Evolutionary conservation across 2,888 invertebrate species (phyloP), one percentile per base, ranked within the genome.

Genomic region (Heliconius charithonia): DNA sequence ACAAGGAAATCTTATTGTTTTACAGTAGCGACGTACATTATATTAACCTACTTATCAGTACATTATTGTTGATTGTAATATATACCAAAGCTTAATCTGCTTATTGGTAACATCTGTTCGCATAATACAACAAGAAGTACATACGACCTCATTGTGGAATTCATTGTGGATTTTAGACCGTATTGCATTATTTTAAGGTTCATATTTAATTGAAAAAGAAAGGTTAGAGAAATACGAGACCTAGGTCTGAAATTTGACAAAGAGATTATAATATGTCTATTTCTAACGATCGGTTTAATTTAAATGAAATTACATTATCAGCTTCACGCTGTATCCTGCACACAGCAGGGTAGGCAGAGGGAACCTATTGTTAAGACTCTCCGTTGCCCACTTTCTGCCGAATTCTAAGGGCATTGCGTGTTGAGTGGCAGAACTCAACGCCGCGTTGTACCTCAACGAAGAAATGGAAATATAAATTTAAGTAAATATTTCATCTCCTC

Each of bases 71-170:
- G 13, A 59, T 59, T 59, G 12, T 59, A 10, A 59, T 59, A 16
- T 19, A 25, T 69, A 25, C 69, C 27, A 16, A 69, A 69, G 16
- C 69, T n/a, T 45, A 69, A 69, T 69, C 19, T 6, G 69, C 69
- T 69, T 69, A 69, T 69, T 69, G 37, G 67, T 19, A 45, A 69
- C 69, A 45, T 69, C 25, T 69, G 69, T 69, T 41, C 7, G n/a
- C 13, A 45, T 37, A 45, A 37, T 69, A 69, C 13, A 69, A 45
- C 41, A 45, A 45, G 25, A 69, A 45, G 9, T 25, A 22, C 7
- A 25, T 41, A 67, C 32, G 41, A 25, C 25, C 6, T 67, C 12
- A 25, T 25, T 37, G 4, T n/a, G n/a, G n/a, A 37, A n/a, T 12
- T n/a, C 4, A 6, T 2, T 62, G n/a, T 25, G 6, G 25, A 27